Conservation (phyloP, 2,797 vertebrate genomes). For the Mionectes olivaceus region DNA sequence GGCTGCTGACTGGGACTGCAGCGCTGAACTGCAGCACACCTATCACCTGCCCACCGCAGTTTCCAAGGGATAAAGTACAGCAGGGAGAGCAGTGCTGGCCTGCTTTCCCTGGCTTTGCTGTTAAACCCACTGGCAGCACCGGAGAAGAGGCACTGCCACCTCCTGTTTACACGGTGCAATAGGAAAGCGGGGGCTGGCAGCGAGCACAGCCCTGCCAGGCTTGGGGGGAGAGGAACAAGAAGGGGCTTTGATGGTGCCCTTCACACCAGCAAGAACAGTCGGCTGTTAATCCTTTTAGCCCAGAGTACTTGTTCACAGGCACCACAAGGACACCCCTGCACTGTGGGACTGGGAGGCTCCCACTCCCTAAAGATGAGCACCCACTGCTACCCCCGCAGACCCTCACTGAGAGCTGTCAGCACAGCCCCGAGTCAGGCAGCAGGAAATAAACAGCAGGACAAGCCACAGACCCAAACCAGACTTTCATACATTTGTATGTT, state of each 20-base stretch:
- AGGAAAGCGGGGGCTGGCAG: not conserved
- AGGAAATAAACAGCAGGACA: rapidly evolving
- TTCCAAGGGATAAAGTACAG: not conserved
- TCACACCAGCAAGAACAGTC: not conserved
- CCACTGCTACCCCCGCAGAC: not conserved
- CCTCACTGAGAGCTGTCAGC: rapidly evolving
- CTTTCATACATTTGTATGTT: conserved; percentile 36
- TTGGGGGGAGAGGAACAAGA: not conserved
- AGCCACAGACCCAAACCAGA: not conserved
- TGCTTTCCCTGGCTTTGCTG: rapidly evolving
- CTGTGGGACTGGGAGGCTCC: not conserved
- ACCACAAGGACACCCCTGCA: rapidly evolving
- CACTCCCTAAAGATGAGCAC: not conserved
- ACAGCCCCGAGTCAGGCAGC: rapidly evolving
- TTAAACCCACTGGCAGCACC: rapidly evolving
- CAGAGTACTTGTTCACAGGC: rapidly evolving
- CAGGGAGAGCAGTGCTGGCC: rapidly evolving
- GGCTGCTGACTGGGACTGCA: not conserved
- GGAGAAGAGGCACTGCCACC: not conserved
- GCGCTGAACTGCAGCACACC: not conserved
- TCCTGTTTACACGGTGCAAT: rapidly evolving
- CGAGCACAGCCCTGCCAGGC: not conserved
- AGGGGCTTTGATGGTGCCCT: no score
- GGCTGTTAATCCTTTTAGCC: not conserved
- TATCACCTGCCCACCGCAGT: rapidly evolving